These are phyloP conservation scores for Nasonia longicornis DNA, from an alignment of 1,140 invertebrate genomes.

Conservation along the genomic window DNA sequence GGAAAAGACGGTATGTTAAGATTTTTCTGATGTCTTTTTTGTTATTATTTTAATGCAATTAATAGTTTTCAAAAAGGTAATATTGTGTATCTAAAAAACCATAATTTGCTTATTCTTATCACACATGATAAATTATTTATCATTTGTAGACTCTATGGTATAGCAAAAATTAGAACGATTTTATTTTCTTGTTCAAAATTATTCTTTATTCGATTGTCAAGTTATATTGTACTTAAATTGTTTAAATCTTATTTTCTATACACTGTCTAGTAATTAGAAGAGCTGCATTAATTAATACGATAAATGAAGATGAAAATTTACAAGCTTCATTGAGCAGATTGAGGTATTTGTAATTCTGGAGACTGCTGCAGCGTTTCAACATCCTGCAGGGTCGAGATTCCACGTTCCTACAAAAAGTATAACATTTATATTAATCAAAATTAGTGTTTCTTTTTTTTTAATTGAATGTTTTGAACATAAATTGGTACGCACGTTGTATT, in stretches of 20 bases:
- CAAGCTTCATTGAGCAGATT: conserved; percentile 43
- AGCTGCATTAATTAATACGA: conserved; percentile 14
- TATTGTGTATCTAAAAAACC: background rate
- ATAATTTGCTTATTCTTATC: background rate
- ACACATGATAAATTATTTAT: no score
- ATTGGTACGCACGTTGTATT: conserved; percentile 66
- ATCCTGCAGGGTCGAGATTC: conserved; percentile 77
- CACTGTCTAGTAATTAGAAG: conserved; percentile 3
- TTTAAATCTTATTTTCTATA: background rate
- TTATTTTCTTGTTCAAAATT: background rate
- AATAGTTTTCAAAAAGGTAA: background rate
- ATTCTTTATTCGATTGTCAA: conserved; percentile 23
- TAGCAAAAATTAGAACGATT: background rate
- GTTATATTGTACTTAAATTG: conserved; percentile 8
- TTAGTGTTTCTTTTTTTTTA: conserved; percentile 24
- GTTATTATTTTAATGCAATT: background rate
- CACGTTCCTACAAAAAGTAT: conserved; percentile 73
- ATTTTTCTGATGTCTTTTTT: conserved; percentile 25
- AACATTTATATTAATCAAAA: background rate
- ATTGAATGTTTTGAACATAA: conserved; percentile 36
- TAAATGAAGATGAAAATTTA: conserved; percentile 39
- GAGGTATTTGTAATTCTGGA: conserved; percentile 58
- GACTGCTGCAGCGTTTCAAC: conserved; percentile 70
- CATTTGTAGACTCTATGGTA: background rate
- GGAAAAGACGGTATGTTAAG: conserved; percentile 20